phyloP scores from a whole-genome alignment of 1,140 invertebrate genomes.

The Leptinotarsa texana region DNA sequence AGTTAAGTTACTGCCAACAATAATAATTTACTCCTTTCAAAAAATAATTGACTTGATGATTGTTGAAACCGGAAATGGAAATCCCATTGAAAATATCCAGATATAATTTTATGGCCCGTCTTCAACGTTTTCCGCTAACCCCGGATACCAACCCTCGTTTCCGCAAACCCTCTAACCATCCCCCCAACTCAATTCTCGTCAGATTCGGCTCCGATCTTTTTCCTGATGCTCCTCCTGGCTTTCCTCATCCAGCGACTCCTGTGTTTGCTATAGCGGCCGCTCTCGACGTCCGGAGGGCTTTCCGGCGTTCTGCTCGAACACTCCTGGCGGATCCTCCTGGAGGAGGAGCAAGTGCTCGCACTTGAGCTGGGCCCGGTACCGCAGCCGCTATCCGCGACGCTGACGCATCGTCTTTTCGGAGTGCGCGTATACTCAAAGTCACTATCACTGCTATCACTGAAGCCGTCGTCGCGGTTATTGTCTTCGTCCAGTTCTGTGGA shows the following conservation, averaged over 20 bases:
- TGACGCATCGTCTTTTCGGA: constrained; percentile 39
- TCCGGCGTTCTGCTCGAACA: constrained; percentile 31
- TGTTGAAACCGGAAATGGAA: too few relatives aligned
- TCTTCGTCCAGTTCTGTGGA: neutral
- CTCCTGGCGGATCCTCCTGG: constrained; percentile 58
- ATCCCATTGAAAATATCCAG: too few relatives aligned
- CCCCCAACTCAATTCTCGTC: constrained; percentile 59
- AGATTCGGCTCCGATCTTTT: constrained; percentile 59
- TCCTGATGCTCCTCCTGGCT: constrained; percentile 60
- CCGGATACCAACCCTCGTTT: neutral
- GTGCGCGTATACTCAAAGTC: constrained; percentile 43
- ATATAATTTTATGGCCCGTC: too few relatives aligned
- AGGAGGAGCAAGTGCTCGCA: constrained; percentile 31
- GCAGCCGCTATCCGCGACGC: constrained; percentile 49
- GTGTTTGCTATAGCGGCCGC: constrained; percentile 48
- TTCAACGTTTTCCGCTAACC: too few relatives aligned
- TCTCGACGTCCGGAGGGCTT: neutral
- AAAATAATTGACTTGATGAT: too few relatives aligned
- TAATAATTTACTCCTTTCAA: too few relatives aligned
- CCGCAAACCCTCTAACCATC: neutral
- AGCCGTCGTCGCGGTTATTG: constrained; percentile 19
- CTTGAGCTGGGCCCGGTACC: constrained; percentile 50
- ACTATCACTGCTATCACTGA: constrained; percentile 44
- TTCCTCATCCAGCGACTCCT: constrained; percentile 56
- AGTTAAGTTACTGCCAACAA: too few relatives aligned